phyloP scores from a whole-genome alignment of 2,113 vertebrate genomes.

The Pangasianodon hypophthalmus region DNA sequence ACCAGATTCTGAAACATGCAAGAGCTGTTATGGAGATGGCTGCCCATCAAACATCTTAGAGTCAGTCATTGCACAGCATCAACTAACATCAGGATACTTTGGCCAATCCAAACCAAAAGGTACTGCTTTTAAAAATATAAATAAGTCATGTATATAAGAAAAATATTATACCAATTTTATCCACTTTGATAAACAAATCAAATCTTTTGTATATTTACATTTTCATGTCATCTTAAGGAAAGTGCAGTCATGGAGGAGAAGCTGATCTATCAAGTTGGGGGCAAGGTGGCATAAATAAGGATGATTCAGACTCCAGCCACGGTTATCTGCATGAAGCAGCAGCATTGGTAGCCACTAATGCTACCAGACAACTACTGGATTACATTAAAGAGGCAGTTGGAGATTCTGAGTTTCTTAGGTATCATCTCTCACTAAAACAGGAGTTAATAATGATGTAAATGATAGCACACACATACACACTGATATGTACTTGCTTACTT shows the following conservation, averaged over 20 bases:
- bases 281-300: conserved; percentile 72
- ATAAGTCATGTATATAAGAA: background rate
- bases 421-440: background rate
- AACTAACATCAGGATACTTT: conserved; percentile 69
- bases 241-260: conserved; percentile 68
- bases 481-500: background rate
- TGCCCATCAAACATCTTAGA: conserved; percentile 69
- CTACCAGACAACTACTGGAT: conserved; percentile 64
- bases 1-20: conserved; percentile 58
- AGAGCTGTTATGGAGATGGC: conserved; percentile 59
- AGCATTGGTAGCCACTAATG: conserved; percentile 59
- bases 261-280: conserved; percentile 49
- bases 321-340: conserved; percentile 62
- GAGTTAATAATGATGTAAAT: background rate
- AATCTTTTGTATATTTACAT: background rate
- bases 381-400: conserved; percentile 60
- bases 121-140: conserved; percentile 12
- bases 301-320: conserved; percentile 48
- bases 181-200: background rate
- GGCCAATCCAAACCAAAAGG: conserved; percentile 58
- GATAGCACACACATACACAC: background rate
- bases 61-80: conserved; percentile 39
- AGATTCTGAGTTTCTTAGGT: conserved; percentile 64
- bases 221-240: conserved; percentile 54
- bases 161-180: background rate